Evolutionary conservation across 2,888 invertebrate genomes (phyloP).

Genomic region (Agonopterix subpropinquella): DNA sequence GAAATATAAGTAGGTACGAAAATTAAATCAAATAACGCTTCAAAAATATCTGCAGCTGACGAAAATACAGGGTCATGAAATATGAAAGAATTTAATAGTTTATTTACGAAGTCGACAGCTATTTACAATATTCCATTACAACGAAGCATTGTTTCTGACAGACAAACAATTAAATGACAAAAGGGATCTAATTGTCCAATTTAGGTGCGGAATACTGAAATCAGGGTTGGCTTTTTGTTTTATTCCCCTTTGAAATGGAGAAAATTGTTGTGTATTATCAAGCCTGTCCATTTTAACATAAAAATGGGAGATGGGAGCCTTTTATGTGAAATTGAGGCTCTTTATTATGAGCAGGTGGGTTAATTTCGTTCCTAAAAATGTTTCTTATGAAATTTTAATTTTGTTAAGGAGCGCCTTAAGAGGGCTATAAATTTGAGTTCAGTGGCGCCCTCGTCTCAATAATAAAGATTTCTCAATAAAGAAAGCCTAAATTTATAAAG

Average conservation of each 20-base stretch:
- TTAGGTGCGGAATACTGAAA: constrained; percentile 35
- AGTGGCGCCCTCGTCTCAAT: too few relatives aligned
- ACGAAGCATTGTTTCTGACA: constrained; percentile 30
- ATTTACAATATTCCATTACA: constrained; percentile 34
- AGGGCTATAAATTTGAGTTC: too few relatives aligned
- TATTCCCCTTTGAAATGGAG: constrained; percentile 14
- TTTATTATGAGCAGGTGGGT: too few relatives aligned
- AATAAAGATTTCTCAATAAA: too few relatives aligned
- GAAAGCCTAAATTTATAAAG: too few relatives aligned
- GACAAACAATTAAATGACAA: constrained; percentile 48
- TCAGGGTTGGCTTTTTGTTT: constrained; percentile 25
- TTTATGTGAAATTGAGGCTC: not conserved
- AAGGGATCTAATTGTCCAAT: constrained; percentile 44
- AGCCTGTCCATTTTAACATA: not conserved
- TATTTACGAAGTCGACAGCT: constrained; percentile 6
- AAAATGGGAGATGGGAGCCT: not conserved
- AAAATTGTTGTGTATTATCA: constrained; percentile 22
- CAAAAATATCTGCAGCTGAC: too few relatives aligned
- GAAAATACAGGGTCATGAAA: too few relatives aligned
- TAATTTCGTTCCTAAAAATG: too few relatives aligned
- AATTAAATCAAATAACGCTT: too few relatives aligned
- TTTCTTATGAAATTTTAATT: too few relatives aligned
- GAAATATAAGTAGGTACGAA: too few relatives aligned
- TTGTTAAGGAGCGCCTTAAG: too few relatives aligned
- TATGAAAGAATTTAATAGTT: not conserved